These are phyloP conservation scores for Hyposmocoma kahamanoa DNA, from an alignment of 1,140 invertebrate species.

Conservation along the genomic window DNA sequence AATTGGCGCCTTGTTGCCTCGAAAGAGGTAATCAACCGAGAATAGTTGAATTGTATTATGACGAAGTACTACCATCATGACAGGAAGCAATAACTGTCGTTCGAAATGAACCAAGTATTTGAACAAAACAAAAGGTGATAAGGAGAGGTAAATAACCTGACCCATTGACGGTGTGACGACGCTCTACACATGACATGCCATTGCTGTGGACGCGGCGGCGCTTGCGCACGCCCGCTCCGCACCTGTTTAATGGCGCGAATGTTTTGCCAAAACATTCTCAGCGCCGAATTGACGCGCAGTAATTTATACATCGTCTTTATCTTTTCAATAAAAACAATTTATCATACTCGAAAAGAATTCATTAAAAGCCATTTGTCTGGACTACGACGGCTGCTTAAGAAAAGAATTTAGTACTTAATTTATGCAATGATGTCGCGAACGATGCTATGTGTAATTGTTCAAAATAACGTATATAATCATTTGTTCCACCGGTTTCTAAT, in stretches of 20 bases:
- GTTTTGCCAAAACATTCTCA: conserved; percentile 44
- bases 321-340: too few species aligned
- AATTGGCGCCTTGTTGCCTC: conserved; percentile 19
- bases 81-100: conserved; percentile 38
- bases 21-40: conserved; percentile 6
- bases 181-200: conserved; percentile 5
- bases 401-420: too few species aligned
- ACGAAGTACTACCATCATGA: conserved; percentile 22
- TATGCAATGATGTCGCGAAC: conserved; percentile 3
- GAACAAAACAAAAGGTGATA: conserved; percentile 72
- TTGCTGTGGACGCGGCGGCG: neutral
- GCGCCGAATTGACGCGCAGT: conserved; percentile 12
- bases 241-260: conserved; percentile 49
- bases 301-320: too few species aligned
- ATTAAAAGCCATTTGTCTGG: too few species aligned
- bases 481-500: conserved; percentile 36
- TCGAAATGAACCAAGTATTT: conserved; percentile 50
- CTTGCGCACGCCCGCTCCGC: conserved; percentile 23
- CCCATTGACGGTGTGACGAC: conserved; percentile 59
- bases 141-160: conserved; percentile 69
- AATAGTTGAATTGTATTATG: neutral
- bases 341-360: too few species aligned
- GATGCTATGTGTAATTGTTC: neutral
- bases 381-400: too few species aligned
- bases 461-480: conserved; percentile 20